phyloP scores from a whole-genome alignment of 2,888 invertebrate genomes.

The Azorinus chamasolen region DNA sequence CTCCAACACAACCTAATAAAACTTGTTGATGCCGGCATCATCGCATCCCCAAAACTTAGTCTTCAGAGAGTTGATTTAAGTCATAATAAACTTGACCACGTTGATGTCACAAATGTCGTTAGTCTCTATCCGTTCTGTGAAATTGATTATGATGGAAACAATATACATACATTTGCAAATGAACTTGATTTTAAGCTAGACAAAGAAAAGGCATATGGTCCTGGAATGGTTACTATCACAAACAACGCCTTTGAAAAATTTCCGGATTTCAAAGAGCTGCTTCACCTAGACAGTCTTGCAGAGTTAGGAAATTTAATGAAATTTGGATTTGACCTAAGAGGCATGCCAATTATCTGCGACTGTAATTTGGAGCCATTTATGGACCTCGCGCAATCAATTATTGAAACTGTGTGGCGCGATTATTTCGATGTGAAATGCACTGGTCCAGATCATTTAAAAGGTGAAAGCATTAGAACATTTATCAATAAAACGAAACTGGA shows the following conservation, averaged over 20 bases:
- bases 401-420: constrained; percentile 19
- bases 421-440: constrained; percentile 30
- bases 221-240: constrained; percentile 24
- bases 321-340: constrained; percentile 33
- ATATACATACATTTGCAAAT: constrained; percentile 23
- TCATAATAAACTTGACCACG: constrained; percentile 13
- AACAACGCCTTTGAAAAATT: constrained; percentile 9
- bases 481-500: no score
- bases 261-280: constrained; percentile 34
- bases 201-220: constrained; percentile 29
- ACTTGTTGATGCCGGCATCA: constrained; percentile 19
- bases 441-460: constrained; percentile 17
- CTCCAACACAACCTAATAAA: constrained; percentile 25
- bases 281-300: constrained; percentile 12
- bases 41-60: constrained; percentile 17
- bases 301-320: constrained; percentile 26
- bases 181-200: constrained; percentile 13
- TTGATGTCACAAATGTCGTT: constrained; percentile 37
- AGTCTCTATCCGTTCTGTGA: constrained; percentile 34
- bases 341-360: constrained; percentile 26
- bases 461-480: constrained; percentile 9
- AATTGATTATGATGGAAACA: constrained; percentile 15
- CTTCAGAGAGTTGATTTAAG: constrained; percentile 13
- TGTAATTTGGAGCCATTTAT: constrained; percentile 36
- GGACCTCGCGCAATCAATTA: not conserved